Evolutionary conservation across 2,113 vertebrate species (phyloP), one percentile per base, ranked within the genome.

Genomic region (Taurulus bubalis): DNA sequence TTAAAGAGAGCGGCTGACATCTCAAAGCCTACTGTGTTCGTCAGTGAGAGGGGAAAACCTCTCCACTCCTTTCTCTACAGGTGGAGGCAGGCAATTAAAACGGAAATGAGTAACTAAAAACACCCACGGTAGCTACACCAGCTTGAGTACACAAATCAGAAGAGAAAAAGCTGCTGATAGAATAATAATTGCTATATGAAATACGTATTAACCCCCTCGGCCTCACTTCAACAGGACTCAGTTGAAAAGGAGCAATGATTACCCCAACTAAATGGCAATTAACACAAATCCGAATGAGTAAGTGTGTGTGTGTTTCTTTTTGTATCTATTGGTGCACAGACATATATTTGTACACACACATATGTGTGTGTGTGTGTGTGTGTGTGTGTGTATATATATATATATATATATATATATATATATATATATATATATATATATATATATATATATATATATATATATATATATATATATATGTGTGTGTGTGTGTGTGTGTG

Each of bases 71-170:
- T 82, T 93, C 87, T 84, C 90, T 89, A 94, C 92, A 94, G 92
- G 92, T 94, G 92, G 86, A 94, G 84, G 79, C 72, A 89, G 87
- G 93, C 92, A 94, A 94, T 94, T 94, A 94, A 93, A 94, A 90
- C 64, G 70, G 81, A 84, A 89, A 89, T 62, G 70, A 91, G 80
- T 75, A 85, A 85, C 74, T 85, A 70, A 79, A 82, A 90, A 86
- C 80, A 86, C 62, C 78, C 78, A 75, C 71, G 80, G 79, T 85
- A 84, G 71, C 84, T 75, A 79, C 82, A 79, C 60, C 72, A 81
- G 85, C 68, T 75, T 75, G 76, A 84, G 42, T 87, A 65, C 70
- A 87, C 62, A 53, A 87, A 89, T 90, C 75, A 80, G 71, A 76
- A 34, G 66, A 81, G 77, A 84, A 81, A 87, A 90, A 82, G 80